phyloP scores from a whole-genome alignment of 2,888 invertebrate species.

The Diabrotica balteata region DNA sequence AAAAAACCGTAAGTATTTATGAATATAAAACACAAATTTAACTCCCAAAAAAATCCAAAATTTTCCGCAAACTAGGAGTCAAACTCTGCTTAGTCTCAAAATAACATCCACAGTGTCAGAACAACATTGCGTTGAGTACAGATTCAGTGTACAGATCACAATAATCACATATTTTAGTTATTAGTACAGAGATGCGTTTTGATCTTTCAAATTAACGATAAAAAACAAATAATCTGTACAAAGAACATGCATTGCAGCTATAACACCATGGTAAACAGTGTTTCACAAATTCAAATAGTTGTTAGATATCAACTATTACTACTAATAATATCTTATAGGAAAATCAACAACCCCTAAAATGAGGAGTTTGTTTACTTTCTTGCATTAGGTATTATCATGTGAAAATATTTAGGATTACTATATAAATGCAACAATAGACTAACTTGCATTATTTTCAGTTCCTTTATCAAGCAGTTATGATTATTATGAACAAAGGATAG shows the following conservation, averaged over 20 bases:
- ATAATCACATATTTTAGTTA: no score
- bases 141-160: no score
- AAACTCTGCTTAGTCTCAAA: conserved; percentile 14
- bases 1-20: conserved; percentile 8
- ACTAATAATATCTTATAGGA: no score
- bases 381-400: neutral
- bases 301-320: conserved; percentile 13
- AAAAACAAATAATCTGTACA: no score
- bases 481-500: no score
- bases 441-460: no score
- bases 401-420: neutral
- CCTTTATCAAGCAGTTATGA: no score
- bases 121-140: neutral
- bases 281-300: conserved; percentile 18
- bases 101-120: conserved; percentile 9
- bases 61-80: conserved; percentile 2
- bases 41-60: conserved; percentile 1
- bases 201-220: no score
- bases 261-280: conserved; percentile 11
- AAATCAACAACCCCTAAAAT: no score
- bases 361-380: no score
- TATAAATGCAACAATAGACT: neutral
- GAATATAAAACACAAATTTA: conserved; percentile 2
- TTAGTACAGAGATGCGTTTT: neutral
- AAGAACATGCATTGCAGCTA: conserved; percentile 6